phyloP scores from a whole-genome alignment of 2,888 invertebrate species.

The Athalia cordata region DNA sequence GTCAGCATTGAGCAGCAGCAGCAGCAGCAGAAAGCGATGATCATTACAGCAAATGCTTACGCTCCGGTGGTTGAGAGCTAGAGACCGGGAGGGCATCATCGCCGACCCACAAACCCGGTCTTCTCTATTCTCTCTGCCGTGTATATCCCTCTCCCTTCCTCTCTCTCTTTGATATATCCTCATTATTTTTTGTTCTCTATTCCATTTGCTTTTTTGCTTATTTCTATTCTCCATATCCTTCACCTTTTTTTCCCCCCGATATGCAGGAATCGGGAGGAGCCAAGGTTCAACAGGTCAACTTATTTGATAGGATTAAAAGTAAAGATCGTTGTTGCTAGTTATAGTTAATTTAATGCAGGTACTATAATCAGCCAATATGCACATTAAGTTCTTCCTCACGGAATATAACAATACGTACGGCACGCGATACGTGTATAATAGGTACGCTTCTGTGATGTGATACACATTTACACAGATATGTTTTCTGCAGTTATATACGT shows the following conservation, averaged over 20 bases:
- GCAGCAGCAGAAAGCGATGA: conserved; percentile 63
- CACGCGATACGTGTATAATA: conserved; percentile 31
- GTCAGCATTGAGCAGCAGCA: conserved; percentile 50
- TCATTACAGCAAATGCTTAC: conserved; percentile 68
- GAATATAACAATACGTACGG: conserved; percentile 2
- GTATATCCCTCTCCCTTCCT: conserved; percentile 10
- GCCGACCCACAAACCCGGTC: conserved; percentile 71
- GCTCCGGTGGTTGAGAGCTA: conserved; percentile 71
- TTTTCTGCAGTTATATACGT: neutral
- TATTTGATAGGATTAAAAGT: too few species aligned
- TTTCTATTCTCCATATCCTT: conserved; percentile 47
- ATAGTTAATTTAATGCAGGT: conserved; percentile 24
- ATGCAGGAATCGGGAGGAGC: too few species aligned
- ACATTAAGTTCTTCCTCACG: neutral
- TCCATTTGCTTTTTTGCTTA: conserved; percentile 44
- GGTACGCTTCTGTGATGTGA: too few species aligned
- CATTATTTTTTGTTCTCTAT: conserved; percentile 25
- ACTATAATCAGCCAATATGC: neutral
- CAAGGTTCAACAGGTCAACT: too few species aligned
- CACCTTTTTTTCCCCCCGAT: conserved; percentile 40
- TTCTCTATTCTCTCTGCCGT: conserved; percentile 49
- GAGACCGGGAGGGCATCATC: conserved; percentile 71
- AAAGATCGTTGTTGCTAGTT: conserved; percentile 12
- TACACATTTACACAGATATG: too few species aligned
- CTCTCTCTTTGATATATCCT: neutral